phyloP scores from a whole-genome alignment of 1,140 invertebrate genomes.

The Bombus affinis region DNA sequence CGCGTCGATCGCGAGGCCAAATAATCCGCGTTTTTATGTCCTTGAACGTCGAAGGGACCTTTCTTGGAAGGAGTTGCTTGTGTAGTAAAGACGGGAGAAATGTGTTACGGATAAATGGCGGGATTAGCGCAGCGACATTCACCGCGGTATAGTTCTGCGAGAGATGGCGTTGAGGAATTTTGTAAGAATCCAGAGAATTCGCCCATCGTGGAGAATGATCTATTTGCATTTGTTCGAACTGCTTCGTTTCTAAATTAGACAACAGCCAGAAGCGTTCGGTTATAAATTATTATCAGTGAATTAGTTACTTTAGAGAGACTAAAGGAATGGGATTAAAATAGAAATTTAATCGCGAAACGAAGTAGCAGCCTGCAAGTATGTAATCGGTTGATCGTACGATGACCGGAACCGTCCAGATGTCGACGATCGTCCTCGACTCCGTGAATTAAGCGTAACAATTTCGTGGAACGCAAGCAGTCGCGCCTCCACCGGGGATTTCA shows the following conservation, averaged over 20 bases:
- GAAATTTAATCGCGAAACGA: not conserved
- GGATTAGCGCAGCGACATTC: slow-evolving; percentile 57
- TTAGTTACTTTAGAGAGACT: too few species aligned
- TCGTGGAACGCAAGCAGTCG: slow-evolving; percentile 20
- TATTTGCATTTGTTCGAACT: too few species aligned
- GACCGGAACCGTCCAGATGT: slow-evolving; percentile 17
- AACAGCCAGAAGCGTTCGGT: too few species aligned
- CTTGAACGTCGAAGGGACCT: slow-evolving; percentile 41
- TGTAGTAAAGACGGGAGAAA: slow-evolving; percentile 60
- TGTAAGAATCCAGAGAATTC: not conserved
- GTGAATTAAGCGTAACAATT: slow-evolving; percentile 33
- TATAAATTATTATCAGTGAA: too few species aligned
- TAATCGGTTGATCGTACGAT: slow-evolving; percentile 13
- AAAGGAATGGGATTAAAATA: too few species aligned
- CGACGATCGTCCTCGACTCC: slow-evolving; percentile 17
- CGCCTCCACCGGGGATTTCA: not conserved
- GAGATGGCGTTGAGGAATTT: not conserved
- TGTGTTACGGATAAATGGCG: slow-evolving; percentile 63
- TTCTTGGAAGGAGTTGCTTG: slow-evolving; percentile 54
- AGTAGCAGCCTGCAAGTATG: not conserved
- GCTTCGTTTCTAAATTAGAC: too few species aligned
- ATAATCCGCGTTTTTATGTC: slow-evolving; percentile 68
- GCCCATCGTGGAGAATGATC: too few species aligned
- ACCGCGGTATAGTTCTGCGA: slow-evolving; percentile 44
- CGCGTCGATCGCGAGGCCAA: slow-evolving; percentile 55